phyloP scores from a whole-genome alignment of 2,888 invertebrate genomes.

The Macrophya annulata region DNA sequence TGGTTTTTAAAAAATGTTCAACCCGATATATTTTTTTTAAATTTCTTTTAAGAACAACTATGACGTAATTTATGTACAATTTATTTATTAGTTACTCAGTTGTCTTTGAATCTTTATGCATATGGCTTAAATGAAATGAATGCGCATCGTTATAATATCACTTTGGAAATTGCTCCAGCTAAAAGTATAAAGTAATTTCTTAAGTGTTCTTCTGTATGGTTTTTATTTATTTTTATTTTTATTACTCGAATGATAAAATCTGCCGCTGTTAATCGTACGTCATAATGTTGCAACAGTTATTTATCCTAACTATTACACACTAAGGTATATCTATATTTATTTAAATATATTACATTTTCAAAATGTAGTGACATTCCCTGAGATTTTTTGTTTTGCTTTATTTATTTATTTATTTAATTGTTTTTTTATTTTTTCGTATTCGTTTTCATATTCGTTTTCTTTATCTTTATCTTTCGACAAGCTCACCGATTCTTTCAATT shows the following conservation, averaged over 20 bases:
- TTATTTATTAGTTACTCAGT: slow-evolving; percentile 16
- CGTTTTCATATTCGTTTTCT: not conserved
- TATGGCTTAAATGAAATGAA: slow-evolving; percentile 4
- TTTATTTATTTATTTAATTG: not conserved
- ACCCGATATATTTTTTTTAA: slow-evolving; percentile 28
- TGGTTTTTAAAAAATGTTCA: slow-evolving; percentile 6
- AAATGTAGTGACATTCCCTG: slow-evolving; percentile 54
- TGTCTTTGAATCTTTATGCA: slow-evolving; percentile 34
- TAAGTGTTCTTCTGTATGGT: slow-evolving; percentile 1
- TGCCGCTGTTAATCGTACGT: slow-evolving; percentile 39
- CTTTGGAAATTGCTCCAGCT: slow-evolving; percentile 43
- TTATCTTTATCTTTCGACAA: not conserved
- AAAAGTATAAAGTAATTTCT: slow-evolving; percentile 23
- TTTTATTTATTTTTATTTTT: not conserved
- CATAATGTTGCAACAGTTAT: slow-evolving; percentile 48
- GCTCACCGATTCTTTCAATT: slow-evolving; percentile 4
- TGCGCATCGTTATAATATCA: slow-evolving; percentile 35
- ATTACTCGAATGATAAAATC: slow-evolving; percentile 45
- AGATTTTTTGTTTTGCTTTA: slow-evolving; percentile 41
- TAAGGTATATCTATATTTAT: slow-evolving; percentile 42
- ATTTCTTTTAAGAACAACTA: slow-evolving; percentile 5
- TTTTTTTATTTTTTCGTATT: not conserved
- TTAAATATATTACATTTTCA: slow-evolving; percentile 51
- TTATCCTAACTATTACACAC: slow-evolving; percentile 54
- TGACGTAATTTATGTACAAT: slow-evolving; percentile 49